A percentile compares a stretch with the other conserved stretches of the same genome.
Conservation (phyloP, 2,113 vertebrate genomes). For the Tiliqua scincoides region DNA sequence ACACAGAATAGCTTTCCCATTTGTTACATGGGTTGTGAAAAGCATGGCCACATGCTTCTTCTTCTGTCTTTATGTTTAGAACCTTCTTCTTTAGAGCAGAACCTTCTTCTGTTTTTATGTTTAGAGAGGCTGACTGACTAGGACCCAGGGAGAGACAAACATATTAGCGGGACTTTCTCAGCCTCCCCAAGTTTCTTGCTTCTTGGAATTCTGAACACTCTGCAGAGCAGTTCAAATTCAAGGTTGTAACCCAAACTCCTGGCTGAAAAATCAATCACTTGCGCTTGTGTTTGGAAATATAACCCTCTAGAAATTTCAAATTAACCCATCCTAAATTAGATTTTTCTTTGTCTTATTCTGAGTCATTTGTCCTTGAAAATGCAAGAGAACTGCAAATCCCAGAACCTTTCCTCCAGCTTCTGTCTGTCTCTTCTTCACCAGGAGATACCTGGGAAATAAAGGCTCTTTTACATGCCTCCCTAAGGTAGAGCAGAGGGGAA, state of each 20-base stretch:
- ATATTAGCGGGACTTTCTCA: too few species aligned
- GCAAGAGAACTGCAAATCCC: not conserved
- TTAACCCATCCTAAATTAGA: not conserved
- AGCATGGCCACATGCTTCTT: too few species aligned
- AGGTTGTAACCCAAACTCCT: not conserved
- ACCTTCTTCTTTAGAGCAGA: too few species aligned
- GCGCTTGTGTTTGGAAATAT: too few species aligned
- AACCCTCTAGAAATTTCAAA: not conserved
- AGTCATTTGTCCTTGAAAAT: too few species aligned
- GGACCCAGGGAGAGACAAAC: too few species aligned
- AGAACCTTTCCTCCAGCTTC: not conserved
- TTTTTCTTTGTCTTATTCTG: not conserved
- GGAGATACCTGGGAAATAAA: not conserved
- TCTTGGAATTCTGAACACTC: not conserved
- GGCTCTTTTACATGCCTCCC: not conserved
- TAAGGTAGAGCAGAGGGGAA: not conserved
- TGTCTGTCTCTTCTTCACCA: not conserved
- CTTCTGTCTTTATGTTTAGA: too few species aligned
- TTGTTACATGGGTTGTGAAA: too few species aligned
- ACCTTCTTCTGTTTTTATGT: too few species aligned
- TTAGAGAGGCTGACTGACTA: too few species aligned
- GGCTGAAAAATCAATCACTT: not conserved
- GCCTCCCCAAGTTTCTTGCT: not conserved
- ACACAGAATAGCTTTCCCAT: too few species aligned
- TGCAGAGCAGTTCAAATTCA: too few species aligned